Conservation (phyloP, 2,113 vertebrate genomes). For the Scatophagus argus region DNA sequence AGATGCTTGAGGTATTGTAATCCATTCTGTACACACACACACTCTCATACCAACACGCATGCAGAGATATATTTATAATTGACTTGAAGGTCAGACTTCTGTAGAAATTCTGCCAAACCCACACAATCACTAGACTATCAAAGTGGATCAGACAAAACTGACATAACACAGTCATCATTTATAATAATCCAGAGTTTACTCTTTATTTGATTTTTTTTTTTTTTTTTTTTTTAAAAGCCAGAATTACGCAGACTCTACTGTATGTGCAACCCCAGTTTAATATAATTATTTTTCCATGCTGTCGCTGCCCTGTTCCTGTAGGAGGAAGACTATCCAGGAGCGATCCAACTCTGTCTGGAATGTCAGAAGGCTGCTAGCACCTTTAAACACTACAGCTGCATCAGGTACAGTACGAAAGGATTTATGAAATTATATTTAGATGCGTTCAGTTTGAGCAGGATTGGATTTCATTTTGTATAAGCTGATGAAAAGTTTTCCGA, state of each 20-base stretch:
- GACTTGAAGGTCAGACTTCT: slow-evolving; percentile 56
- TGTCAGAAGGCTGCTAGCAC: slow-evolving; percentile 99
- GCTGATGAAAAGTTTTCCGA: neutral
- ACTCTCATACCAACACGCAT: neutral
- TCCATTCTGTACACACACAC: neutral
- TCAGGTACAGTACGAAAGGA: slow-evolving; percentile 86
- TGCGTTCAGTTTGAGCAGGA: neutral
- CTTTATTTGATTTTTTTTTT: neutral
- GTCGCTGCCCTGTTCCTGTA: slow-evolving; percentile 61
- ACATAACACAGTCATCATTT: neutral
- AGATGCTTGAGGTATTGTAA: slow-evolving; percentile 95
- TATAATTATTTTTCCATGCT: neutral
- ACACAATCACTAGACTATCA: slow-evolving; percentile 22
- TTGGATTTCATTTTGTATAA: neutral
- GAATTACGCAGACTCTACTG: neutral
- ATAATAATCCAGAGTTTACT: neutral
- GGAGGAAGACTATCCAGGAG: slow-evolving; percentile 99
- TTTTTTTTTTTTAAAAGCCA: neutral
- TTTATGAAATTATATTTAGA: neutral
- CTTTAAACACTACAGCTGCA: slow-evolving; percentile 99
- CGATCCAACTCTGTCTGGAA: slow-evolving; percentile 97
- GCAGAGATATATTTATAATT: slow-evolving; percentile 14
- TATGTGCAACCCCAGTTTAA: neutral
- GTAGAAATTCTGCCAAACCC: slow-evolving; percentile 21
- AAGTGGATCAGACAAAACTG: neutral